These are phyloP conservation scores for Anisognathus igniventris DNA, from an alignment of 2,797 vertebrate genomes.

Conservation along the genomic window DNA sequence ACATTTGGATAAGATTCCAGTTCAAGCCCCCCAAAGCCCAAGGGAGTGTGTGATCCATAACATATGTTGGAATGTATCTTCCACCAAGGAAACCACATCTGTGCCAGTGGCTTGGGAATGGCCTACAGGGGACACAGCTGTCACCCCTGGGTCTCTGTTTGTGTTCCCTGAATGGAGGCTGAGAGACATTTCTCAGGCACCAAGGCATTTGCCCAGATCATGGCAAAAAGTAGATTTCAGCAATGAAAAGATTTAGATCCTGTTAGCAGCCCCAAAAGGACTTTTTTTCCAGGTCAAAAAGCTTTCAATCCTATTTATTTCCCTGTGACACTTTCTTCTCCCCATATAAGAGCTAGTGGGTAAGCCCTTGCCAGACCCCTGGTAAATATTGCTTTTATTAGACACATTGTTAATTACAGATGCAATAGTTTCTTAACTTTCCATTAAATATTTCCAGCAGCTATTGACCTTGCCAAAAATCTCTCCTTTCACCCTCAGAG, in stretches of 20 bases:
- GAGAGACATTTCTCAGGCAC: background rate
- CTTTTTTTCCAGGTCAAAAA: background rate
- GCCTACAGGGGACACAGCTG: background rate
- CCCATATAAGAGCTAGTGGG: background rate
- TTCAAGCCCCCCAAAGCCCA: background rate
- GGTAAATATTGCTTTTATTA: background rate
- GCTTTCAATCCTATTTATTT: background rate
- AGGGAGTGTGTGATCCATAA: background rate
- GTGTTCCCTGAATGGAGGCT: background rate
- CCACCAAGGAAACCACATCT: background rate
- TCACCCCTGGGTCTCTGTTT: background rate
- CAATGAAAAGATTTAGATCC: background rate
- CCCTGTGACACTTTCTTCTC: background rate
- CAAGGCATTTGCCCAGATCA: background rate
- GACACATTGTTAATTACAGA: background rate
- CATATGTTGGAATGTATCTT: background rate
- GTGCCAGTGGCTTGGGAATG: background rate
- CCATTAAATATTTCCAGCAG: background rate
- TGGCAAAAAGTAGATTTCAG: background rate
- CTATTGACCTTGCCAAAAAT: background rate
- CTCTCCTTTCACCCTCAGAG: background rate
- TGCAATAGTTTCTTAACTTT: background rate
- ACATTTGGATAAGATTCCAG: background rate
- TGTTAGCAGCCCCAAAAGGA: background rate
- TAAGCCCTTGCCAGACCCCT: background rate